Conservation (phyloP, 1,140 invertebrate genomes). For the Protaetia brevitarsis region DNA sequence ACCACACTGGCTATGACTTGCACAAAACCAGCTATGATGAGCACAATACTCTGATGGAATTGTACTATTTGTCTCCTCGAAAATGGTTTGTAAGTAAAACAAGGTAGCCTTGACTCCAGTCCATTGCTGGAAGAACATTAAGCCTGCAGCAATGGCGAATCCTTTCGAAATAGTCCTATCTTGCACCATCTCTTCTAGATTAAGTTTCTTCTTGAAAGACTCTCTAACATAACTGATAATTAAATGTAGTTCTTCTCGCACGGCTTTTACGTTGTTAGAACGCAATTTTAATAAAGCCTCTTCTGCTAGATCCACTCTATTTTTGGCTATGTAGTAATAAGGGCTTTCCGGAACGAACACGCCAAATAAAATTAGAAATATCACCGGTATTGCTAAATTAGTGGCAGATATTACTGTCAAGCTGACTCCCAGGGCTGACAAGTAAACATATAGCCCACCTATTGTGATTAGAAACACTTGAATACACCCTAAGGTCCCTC, state of each 20-base stretch:
- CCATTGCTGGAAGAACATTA: constrained; percentile 73
- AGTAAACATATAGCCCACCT: constrained; percentile 34
- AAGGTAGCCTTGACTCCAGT: constrained; percentile 80
- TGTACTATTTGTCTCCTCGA: constrained; percentile 58
- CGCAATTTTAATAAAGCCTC: constrained; percentile 62
- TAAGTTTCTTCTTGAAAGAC: constrained; percentile 48
- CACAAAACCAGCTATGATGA: constrained; percentile 73
- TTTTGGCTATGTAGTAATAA: no score
- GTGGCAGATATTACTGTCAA: background rate
- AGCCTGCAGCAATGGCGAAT: constrained; percentile 62
- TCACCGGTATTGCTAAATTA: no score
- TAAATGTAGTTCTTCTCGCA: constrained; percentile 47
- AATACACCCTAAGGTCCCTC: constrained; percentile 52
- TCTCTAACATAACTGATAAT: constrained; percentile 52
- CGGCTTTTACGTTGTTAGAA: constrained; percentile 55
- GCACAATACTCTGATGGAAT: constrained; percentile 62
- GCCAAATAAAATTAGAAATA: no score
- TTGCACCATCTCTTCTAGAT: constrained; percentile 57
- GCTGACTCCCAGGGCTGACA: constrained; percentile 31
- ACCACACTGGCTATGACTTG: no score
- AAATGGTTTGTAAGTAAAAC: constrained; percentile 78
- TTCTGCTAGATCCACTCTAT: constrained; percentile 59
- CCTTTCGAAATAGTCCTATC: constrained; percentile 46
- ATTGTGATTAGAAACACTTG: constrained; percentile 30
- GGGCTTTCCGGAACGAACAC: no score